Base-by-base conservation (phyloP, 1,140 invertebrate genomes). In the Amyelois transitella region DNA sequence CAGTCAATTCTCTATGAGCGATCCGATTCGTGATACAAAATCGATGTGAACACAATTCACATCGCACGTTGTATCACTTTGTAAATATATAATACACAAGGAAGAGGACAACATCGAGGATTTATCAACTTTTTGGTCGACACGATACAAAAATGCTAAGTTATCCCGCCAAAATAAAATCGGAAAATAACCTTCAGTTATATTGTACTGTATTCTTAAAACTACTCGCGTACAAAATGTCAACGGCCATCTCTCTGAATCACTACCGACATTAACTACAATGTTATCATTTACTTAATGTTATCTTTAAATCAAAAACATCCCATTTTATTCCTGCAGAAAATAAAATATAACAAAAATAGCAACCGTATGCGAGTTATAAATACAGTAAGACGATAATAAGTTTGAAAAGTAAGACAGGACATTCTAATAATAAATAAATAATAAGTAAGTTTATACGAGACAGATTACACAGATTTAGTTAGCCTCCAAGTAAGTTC, bases 21-120 rank as follows among this genome's bases (percentile, higher is more conserved):
- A 10, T 28, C 12, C 25, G 7, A 28, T 38, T 38, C 22, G 32
- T 14, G 32, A 38, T 14, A 38, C 32, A 38, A 38, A 38, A 38
- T 38, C 17, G 20, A 18, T 18, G 25, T 44, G 24, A 58, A 58
- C 44, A 20, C 56, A 53, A 66, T 61, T 72, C 51, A 72, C 68
- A 74, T 63, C 68, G 66, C 71, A 70, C 72, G 68, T 14, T 62
- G 21, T 76, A 79, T 75, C 71, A 75, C 76, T 71, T 66, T 55
- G 62, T 62, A 56, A n/a, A n/a, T n/a, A n/a, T 55, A 55, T 55
- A 63, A 56, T 55, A 60, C 56, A 51, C 62, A 20, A 50, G 22
- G 55, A 38, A 14, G 32, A 14, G 17, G n/a, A 12, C n/a, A 28
- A 28, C 25, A 28, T 12, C 25, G 12, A 28, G 12, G 7, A 38